These are phyloP conservation scores for Channa maculata DNA, from an alignment of 2,113 vertebrate species.

Conservation along the genomic window DNA sequence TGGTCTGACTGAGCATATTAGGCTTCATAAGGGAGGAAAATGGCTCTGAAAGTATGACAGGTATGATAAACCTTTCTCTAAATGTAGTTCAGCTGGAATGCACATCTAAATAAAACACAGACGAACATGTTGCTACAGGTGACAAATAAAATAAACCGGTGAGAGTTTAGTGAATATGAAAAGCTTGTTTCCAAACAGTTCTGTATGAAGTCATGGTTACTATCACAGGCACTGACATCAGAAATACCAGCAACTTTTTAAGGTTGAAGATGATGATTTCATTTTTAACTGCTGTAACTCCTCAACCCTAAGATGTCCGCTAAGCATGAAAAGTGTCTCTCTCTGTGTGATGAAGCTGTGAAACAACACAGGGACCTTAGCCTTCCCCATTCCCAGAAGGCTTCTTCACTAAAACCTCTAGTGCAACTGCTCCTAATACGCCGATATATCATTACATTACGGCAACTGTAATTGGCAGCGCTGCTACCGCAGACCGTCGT, in stretches of 20 bases:
- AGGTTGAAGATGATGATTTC: slow-evolving; percentile 55
- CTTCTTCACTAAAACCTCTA: background rate
- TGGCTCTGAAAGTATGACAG: slow-evolving; percentile 71
- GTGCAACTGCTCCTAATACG: background rate
- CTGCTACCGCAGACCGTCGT: no score
- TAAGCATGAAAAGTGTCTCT: background rate
- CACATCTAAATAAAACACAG: slow-evolving; percentile 77
- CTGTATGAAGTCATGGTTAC: slow-evolving; percentile 71
- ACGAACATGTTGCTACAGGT: slow-evolving; percentile 75
- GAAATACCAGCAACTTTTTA: slow-evolving; percentile 60
- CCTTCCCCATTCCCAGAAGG: slow-evolving; percentile 1
- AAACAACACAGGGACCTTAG: slow-evolving; percentile 42
- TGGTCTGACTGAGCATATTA: slow-evolving; percentile 70
- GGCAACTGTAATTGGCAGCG: background rate
- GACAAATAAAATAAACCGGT: slow-evolving; percentile 79
- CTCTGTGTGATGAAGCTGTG: slow-evolving; percentile 35
- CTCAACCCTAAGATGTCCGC: slow-evolving; percentile 37
- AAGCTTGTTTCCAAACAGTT: slow-evolving; percentile 64
- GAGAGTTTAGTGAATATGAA: slow-evolving; percentile 50
- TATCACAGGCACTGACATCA: slow-evolving; percentile 49
- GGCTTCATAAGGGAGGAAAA: slow-evolving; percentile 71
- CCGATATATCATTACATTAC: background rate
- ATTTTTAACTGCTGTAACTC: slow-evolving; percentile 35
- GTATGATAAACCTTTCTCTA: slow-evolving; percentile 75
- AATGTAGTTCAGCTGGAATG: slow-evolving; percentile 73